Conservation (phyloP, 2,113 vertebrate species). For the Sylvietta virens region DNA sequence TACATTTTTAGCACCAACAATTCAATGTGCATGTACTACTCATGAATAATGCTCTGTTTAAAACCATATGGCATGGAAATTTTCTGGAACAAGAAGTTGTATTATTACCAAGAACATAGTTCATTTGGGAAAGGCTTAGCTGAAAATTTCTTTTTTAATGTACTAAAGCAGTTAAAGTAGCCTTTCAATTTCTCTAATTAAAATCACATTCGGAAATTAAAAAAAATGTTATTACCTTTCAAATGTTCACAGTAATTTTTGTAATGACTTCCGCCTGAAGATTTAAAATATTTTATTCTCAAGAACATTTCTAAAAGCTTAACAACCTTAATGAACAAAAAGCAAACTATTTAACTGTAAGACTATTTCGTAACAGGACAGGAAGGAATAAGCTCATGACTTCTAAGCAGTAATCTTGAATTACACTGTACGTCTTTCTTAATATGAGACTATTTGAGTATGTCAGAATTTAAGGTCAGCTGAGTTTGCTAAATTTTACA, state of each 20-base stretch:
- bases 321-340: background rate
- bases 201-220: background rate
- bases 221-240: background rate
- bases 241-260: background rate
- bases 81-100: background rate
- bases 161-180: background rate
- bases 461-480: background rate
- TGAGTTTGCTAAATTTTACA: background rate
- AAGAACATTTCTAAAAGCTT: background rate
- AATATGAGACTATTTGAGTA: background rate
- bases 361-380: background rate
- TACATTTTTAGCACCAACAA: background rate
- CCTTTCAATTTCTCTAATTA: conserved; percentile 1
- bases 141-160: background rate
- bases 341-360: background rate
- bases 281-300: background rate
- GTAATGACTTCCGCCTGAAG: background rate
- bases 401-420: background rate
- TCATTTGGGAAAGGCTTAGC: background rate
- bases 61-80: background rate
- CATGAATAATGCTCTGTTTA: background rate
- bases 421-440: background rate
- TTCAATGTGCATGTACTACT: background rate
- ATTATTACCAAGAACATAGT: background rate
- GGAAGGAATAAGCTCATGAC: background rate